Evolutionary conservation across 2,888 invertebrate genomes (phyloP).

Genomic region (Neoaliturus tenellus): DNA sequence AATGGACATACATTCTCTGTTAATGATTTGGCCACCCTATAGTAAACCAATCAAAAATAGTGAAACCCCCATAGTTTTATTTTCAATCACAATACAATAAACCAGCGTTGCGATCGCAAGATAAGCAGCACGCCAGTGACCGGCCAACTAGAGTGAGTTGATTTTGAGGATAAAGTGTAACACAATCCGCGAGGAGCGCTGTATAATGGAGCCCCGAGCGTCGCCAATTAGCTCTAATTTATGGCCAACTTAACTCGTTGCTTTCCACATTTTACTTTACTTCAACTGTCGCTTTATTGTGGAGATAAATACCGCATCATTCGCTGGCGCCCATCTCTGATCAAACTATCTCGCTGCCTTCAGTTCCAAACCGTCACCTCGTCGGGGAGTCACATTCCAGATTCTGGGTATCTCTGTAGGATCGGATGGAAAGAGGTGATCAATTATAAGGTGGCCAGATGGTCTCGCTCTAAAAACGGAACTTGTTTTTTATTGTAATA

Average conservation of each 20-base stretch:
- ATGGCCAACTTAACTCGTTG: constrained; percentile 39
- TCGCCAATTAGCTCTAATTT: constrained; percentile 27
- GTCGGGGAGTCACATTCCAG: too few relatives aligned
- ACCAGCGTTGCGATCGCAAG: neutral
- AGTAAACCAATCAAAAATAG: too few relatives aligned
- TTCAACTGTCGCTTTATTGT: constrained; percentile 19
- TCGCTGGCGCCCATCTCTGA: neutral
- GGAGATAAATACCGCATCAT: neutral
- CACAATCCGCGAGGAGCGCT: neutral
- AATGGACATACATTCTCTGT: too few relatives aligned
- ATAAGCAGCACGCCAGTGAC: neutral
- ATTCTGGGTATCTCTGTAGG: too few relatives aligned
- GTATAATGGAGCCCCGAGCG: neutral
- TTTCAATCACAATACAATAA: neutral
- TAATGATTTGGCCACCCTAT: too few relatives aligned
- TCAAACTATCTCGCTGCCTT: neutral
- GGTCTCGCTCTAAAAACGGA: too few relatives aligned
- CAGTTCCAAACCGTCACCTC: too few relatives aligned
- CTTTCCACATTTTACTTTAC: constrained; percentile 37
- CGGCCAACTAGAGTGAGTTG: neutral
- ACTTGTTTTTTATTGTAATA: too few relatives aligned
- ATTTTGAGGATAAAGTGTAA: constrained; percentile 9
- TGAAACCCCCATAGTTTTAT: too few relatives aligned
- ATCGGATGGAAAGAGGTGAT: too few relatives aligned
- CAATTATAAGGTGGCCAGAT: too few relatives aligned